Evolutionary conservation across 2,888 invertebrate species (phyloP).

Genomic region (Unio pictorum): DNA sequence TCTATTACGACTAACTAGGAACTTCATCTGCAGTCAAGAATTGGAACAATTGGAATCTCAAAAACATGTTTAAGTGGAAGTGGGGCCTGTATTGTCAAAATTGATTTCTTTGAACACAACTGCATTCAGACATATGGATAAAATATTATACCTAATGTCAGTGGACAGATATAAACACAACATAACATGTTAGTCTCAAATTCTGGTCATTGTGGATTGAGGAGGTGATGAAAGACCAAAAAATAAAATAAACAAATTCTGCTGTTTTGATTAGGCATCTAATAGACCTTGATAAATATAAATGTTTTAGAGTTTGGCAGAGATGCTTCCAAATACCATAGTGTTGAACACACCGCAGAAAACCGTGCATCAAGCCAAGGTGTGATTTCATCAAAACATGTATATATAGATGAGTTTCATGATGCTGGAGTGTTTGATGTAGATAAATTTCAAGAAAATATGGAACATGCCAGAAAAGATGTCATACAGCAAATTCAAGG

Average conservation of each 20-base stretch:
- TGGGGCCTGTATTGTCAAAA: too few species aligned
- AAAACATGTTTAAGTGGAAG: too few species aligned
- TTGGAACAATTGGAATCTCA: too few species aligned
- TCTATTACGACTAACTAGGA: not conserved
- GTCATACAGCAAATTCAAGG: not conserved
- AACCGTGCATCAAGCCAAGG: conserved; percentile 15
- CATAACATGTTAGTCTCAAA: conserved; percentile 4
- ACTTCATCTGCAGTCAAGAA: not conserved
- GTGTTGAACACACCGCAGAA: conserved; percentile 16
- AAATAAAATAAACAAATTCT: conserved; percentile 8
- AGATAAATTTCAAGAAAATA: conserved; percentile 8
- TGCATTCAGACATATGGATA: too few species aligned
- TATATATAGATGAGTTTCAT: conserved; percentile 2
- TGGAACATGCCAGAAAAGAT: conserved; percentile 8
- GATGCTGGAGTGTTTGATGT: not conserved
- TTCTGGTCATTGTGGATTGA: conserved; percentile 7
- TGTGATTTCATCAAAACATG: conserved; percentile 2
- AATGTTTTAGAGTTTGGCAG: conserved; percentile 5
- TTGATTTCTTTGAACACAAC: too few species aligned
- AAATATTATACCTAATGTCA: not conserved
- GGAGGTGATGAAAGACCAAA: conserved; percentile 9
- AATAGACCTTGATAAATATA: conserved; percentile 12
- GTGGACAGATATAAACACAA: not conserved
- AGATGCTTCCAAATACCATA: conserved; percentile 13
- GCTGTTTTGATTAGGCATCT: conserved; percentile 4